Evolutionary conservation across 2,797 vertebrate genomes (phyloP), one percentile per base, ranked within the genome.

Genomic region (Dallia pectoralis): DNA sequence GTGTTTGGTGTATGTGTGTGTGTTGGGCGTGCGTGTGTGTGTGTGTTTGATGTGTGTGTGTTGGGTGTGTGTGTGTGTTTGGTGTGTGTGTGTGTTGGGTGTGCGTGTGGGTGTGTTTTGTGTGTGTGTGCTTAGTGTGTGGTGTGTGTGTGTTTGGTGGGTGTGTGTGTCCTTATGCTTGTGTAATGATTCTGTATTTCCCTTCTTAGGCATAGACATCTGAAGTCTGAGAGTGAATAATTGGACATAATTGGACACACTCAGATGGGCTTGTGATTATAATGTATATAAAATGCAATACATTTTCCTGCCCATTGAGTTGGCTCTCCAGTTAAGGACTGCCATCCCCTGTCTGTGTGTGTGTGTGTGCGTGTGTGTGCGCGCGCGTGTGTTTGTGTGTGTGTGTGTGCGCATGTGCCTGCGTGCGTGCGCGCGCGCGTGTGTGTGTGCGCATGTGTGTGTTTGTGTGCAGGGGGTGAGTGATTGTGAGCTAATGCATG

Each of bases 171-270:
- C 16, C 49, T 48, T 53, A 16, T 51, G 30, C 19, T 49, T 69
- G 48, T 32, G 48, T 62, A 27, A 15, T 62, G 59, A 62, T 69
- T 49, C 44, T 69, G 68, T 33, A 25, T 33, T 51, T 69, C 48
- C 48, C 27, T 32, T 69, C 51, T 22, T 27, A 27, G 48, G 19
- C 47, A 69, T 25, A 68, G 49, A 18, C 68, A 33, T 32, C n/a
- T 51, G 30, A 29, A 32, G 67, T 51, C 16, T 30, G 18, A 69
- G 25, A 29, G 47, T 51, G 67, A 69, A 69, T 53, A 69, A 69
- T 51, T 69, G 47, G 49, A 69, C 48, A 69, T 69, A 69, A 69
- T 69, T 69, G 67, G 67, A 69, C 15, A 29, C 67, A 69, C 67
- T 69, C 48, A 30, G 25, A 30, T 51, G 48, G 47, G 67, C 67